Conservation (phyloP, 30 jellyfish, hydroid and myxozoan species). For the Phacellophora camtschatica region DNA sequence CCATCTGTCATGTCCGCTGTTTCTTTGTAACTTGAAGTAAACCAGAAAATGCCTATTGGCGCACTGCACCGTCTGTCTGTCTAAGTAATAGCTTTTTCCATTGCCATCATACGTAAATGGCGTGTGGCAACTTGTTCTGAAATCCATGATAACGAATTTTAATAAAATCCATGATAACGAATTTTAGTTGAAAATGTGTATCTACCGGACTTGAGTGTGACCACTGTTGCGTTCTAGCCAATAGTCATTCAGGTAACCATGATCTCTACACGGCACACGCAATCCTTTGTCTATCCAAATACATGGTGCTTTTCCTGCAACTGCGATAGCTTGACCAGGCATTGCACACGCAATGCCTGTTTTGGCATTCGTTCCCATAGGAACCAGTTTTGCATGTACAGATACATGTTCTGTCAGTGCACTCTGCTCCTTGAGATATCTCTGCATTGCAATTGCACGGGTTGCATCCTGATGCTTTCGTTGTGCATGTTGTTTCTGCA, state of each 20-base stretch:
- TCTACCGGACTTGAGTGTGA: not conserved
- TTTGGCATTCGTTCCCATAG: slow-evolving; percentile 28
- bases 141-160: too few relatives aligned
- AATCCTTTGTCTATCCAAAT: slow-evolving; percentile 8
- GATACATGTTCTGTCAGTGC: not conserved
- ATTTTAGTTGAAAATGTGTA: too few relatives aligned
- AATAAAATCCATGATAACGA: too few relatives aligned
- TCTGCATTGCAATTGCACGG: slow-evolving; percentile 32
- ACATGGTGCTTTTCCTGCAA: not conserved
- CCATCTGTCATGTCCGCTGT: not conserved
- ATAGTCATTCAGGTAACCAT: not conserved
- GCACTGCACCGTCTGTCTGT: not conserved
- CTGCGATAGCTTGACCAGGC: slow-evolving; percentile 7
- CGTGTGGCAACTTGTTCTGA: too few relatives aligned
- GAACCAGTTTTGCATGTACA: slow-evolving; percentile 35
- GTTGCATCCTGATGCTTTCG: slow-evolving; percentile 8
- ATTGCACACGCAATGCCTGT: slow-evolving; percentile 26
- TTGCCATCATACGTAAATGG: not conserved
- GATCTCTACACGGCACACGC: not conserved
- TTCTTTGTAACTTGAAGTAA: not conserved
- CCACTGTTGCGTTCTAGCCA: not conserved
- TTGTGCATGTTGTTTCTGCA: slow-evolving; percentile 1
- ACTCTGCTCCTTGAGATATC: slow-evolving; percentile 2
- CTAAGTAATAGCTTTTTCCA: not conserved
- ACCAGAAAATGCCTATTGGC: not conserved